Conservation (phyloP, 92 coral and sea anemone genomes). For the Diadumene lineata region DNA sequence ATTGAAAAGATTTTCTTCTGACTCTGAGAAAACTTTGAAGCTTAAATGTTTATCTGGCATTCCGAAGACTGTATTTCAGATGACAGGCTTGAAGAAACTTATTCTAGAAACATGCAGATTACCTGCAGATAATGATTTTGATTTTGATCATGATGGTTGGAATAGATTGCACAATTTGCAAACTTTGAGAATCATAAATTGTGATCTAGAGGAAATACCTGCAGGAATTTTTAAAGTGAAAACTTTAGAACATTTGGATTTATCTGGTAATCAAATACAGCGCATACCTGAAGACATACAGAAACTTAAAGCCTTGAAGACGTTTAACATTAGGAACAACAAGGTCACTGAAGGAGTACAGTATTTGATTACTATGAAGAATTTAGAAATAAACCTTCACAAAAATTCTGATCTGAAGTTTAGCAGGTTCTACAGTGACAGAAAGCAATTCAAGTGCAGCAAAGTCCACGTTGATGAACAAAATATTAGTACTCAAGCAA, state of each 20-base stretch:
- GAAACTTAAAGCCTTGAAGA: constrained; percentile 12
- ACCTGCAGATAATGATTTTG: constrained; percentile 24
- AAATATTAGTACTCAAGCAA: constrained; percentile 16
- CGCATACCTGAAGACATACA: constrained; percentile 22
- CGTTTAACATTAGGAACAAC: constrained; percentile 37
- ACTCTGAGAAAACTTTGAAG: constrained; percentile 41
- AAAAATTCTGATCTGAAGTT: constrained; percentile 19
- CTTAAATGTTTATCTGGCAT: constrained; percentile 36
- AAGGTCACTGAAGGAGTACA: constrained; percentile 38
- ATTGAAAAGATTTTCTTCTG: constrained; percentile 7
- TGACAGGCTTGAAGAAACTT: constrained; percentile 24
- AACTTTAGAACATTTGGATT: constrained; percentile 41
- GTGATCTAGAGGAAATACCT: constrained; percentile 40
- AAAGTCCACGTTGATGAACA: constrained; percentile 11
- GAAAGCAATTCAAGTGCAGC: constrained; percentile 17
- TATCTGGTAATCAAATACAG: constrained; percentile 35
- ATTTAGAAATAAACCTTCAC: constrained; percentile 7
- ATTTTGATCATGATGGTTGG: constrained; percentile 32
- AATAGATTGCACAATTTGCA: constrained; percentile 17
- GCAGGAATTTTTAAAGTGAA: constrained; percentile 21
- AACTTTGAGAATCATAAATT: constrained; percentile 35
- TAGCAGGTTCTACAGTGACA: too few species aligned
- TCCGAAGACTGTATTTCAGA: constrained; percentile 53
- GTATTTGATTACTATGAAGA: background rate
- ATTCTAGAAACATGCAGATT: constrained; percentile 31